These are phyloP conservation scores for Linyphia triangularis DNA, from an alignment of 2,888 invertebrate species.

Conservation along the genomic window DNA sequence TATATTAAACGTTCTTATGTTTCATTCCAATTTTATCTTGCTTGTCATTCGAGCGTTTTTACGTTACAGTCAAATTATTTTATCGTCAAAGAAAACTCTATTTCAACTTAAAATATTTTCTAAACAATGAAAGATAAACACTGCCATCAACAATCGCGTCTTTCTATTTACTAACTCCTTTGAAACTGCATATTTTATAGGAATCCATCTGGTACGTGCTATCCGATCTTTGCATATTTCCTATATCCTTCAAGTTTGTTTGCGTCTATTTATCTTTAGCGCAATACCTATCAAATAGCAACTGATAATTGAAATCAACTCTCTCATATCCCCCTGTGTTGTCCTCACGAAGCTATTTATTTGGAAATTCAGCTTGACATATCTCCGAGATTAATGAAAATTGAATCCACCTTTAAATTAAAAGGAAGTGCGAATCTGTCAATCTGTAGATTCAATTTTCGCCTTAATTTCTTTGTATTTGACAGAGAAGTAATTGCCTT, in stretches of 20 bases:
- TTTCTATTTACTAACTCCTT: too few relatives aligned
- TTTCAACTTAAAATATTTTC: too few relatives aligned
- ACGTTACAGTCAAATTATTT: too few relatives aligned
- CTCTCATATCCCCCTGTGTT: neutral
- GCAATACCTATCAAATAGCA: slow-evolving; percentile 5
- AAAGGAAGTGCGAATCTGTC: slow-evolving; percentile 56
- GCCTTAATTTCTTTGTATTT: slow-evolving; percentile 53
- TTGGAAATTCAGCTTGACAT: slow-evolving; percentile 42
- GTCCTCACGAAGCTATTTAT: slow-evolving; percentile 20
- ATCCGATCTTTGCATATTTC: slow-evolving; percentile 12
- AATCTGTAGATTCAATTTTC: slow-evolving; percentile 52
- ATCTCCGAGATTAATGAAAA: slow-evolving; percentile 61
- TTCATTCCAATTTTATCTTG: too few relatives aligned
- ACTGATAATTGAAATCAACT: slow-evolving; percentile 47
- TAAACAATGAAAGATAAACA: neutral
- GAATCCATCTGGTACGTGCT: neutral
- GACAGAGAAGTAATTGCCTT: slow-evolving; percentile 30
- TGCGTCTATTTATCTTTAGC: slow-evolving; percentile 26
- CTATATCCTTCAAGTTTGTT: neutral
- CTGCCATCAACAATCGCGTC: neutral
- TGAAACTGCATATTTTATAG: too few relatives aligned
- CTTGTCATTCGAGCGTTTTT: too few relatives aligned
- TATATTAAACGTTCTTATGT: too few relatives aligned
- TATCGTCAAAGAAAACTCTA: too few relatives aligned
- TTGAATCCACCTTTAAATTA: slow-evolving; percentile 63